Conservation (phyloP, 2,888 invertebrate genomes). For the Sipunculus nudus region DNA sequence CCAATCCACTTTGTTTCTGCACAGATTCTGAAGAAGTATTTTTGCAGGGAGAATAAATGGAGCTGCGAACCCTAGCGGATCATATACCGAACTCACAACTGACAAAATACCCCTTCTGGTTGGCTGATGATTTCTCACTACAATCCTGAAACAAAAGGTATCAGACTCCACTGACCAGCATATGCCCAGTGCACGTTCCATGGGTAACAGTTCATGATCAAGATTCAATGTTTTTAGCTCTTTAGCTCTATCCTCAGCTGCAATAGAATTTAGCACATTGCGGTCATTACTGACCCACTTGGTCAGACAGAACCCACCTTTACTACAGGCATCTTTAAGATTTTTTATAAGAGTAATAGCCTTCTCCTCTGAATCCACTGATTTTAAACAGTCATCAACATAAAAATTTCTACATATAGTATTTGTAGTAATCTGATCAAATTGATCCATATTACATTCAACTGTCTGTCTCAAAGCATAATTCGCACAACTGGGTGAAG, state of each 20-base stretch:
- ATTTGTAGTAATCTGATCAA: too few species aligned
- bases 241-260: not conserved
- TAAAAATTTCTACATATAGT: too few species aligned
- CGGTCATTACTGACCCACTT: not conserved
- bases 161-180: too few species aligned
- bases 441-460: not conserved
- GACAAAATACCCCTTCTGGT: too few species aligned
- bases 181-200: not conserved
- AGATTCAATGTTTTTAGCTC: not conserved
- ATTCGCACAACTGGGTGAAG: slow-evolving; percentile 8
- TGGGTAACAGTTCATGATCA: not conserved
- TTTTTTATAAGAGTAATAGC: not conserved
- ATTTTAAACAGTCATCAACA: not conserved
- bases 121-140: too few species aligned
- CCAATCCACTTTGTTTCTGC: too few species aligned
- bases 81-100: too few species aligned
- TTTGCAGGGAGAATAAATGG: too few species aligned
- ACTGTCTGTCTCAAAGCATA: slow-evolving; percentile 5
- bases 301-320: not conserved
- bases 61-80: too few species aligned
- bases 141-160: too few species aligned
- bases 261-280: not conserved
- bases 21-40: too few species aligned
- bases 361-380: not conserved
- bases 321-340: not conserved